Base-by-base conservation (phyloP, 1,140 invertebrate species). In the Vollenhovia emeryi region DNA sequence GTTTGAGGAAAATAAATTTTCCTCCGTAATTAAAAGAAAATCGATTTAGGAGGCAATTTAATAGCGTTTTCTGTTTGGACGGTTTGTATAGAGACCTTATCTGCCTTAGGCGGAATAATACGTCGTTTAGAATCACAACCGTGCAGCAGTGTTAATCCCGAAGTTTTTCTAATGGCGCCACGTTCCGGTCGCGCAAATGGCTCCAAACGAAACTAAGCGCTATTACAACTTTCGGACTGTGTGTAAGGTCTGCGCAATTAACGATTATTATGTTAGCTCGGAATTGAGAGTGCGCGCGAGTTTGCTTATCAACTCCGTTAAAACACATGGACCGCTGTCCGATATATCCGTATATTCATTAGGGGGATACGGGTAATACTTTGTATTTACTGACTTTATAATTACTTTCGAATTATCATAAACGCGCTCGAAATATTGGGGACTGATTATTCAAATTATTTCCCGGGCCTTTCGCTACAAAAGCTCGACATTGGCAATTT, bases 101-200 rank as follows among this genome's bases (percentile, higher is more conserved):
- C 6, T 68, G 15, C 27, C 64, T 43, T 15, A 60, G 18, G 21
- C 7, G 13, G 13, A 50, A 40, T 24, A 66, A 50, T 68, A 36
- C 15, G 30, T 52, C 78, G 64, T 57, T 82, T 55, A 71, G 7
- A 71, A 33, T 82, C 66, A 71, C 66, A 27, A 18, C 24, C 43
- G 50, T 36, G 78, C 55, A 71, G 66, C 24, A 24, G 48, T 52
- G 43, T 82, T 82, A 71, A 82, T 71, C 36, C 13, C 15, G 57
- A 82, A 82, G 78, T 82, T 82, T 82, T 82, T 82, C 50, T 82
- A 82, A 71, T 82, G 50, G 24, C 50, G 43, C 50, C 50, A 82
- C 66, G 36, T 82, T 45, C 13, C 59, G 30, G 62, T 55, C 64
- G 33, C 48, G 68, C 40, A 82, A 66, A 82, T 82, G 36, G 50